Evolutionary conservation across 2,113 vertebrate genomes (phyloP).

Genomic region (Agapornis roseicollis): DNA sequence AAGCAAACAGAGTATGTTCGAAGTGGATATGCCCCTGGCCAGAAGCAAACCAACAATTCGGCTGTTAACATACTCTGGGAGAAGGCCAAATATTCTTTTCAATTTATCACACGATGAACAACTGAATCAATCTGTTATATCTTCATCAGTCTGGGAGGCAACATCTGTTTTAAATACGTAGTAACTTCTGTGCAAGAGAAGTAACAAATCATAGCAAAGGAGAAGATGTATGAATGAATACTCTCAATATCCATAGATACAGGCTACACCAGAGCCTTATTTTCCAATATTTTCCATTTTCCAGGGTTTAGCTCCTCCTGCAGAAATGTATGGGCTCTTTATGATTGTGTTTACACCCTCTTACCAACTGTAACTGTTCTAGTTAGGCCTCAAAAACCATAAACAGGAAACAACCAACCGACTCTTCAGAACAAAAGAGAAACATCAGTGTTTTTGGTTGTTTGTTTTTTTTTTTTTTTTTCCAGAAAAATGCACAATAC

Average conservation of each 20-base stretch:
- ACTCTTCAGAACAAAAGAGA: not conserved
- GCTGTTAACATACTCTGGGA: not conserved
- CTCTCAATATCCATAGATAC: not conserved
- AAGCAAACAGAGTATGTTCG: not conserved
- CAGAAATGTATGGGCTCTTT: not conserved
- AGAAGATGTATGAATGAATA: not conserved
- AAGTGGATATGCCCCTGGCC: not conserved
- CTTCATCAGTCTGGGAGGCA: not conserved
- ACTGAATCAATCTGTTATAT: not conserved
- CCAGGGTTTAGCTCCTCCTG: not conserved
- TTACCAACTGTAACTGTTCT: not conserved
- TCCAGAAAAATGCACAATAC: not conserved
- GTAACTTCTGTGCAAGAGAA: not conserved
- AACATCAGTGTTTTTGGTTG: not conserved
- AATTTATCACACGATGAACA: not conserved
- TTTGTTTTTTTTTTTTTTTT: too few relatives aligned
- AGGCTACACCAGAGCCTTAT: not conserved
- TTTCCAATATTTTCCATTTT: not conserved
- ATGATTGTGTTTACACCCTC: not conserved
- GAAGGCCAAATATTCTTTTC: not conserved
- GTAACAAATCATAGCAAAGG: not conserved
- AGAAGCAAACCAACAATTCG: not conserved
- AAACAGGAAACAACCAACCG: slow-evolving; percentile 5
- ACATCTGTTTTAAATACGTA: not conserved
- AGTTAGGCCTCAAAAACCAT: slow-evolving; percentile 5